phyloP scores from a whole-genome alignment of 2,888 invertebrate species.

The Tipula unca region DNA sequence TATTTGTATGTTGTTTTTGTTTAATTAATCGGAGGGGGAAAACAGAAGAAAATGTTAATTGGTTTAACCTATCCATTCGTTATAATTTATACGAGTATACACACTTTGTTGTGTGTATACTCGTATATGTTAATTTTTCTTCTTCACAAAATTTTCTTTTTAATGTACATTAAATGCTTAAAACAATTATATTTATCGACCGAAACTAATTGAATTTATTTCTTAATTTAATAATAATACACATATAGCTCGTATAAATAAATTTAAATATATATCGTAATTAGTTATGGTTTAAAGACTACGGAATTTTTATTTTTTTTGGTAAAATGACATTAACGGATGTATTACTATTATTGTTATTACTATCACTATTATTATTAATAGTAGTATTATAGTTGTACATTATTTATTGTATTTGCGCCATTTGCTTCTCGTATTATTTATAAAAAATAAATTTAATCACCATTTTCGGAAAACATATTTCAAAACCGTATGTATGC shows the following conservation, averaged over 20 bases:
- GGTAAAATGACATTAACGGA: not conserved
- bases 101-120: not conserved
- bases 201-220: slow-evolving; percentile 14
- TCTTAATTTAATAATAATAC: not conserved
- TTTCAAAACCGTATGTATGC: not conserved
- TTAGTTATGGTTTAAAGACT: not conserved
- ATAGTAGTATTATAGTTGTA: not conserved
- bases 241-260: not conserved
- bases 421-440: not conserved
- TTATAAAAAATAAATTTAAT: not conserved
- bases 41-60: not conserved
- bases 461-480: not conserved
- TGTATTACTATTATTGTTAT: not conserved
- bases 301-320: not conserved
- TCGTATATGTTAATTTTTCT: not conserved
- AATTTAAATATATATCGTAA: not conserved
- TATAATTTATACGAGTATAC: not conserved
- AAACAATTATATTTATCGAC: slow-evolving; percentile 8
- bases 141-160: not conserved
- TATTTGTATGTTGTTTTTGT: not conserved
- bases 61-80: not conserved
- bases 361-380: not conserved
- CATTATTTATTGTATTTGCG: not conserved
- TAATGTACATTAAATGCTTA: not conserved
- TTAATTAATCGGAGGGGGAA: not conserved